phyloP scores from a whole-genome alignment of 2,888 invertebrate species.

The Poecilus cupreus region DNA sequence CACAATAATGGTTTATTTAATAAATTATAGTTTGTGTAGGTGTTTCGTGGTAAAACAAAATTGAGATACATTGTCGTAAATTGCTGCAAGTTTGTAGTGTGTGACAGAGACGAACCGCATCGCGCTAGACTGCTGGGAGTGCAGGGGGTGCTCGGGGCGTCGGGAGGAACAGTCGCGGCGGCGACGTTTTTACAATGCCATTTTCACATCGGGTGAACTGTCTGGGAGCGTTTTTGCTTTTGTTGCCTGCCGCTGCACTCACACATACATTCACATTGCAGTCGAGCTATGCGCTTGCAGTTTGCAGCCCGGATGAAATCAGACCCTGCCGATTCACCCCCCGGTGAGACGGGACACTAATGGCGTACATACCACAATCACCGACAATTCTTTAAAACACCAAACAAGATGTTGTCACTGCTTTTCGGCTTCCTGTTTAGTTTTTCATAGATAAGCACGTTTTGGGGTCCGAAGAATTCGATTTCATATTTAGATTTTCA shows the following conservation, averaged over 20 bases:
- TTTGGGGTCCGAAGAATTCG: no score
- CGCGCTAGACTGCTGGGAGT: not conserved
- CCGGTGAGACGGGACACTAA: no score
- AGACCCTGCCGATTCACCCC: slow-evolving; percentile 3
- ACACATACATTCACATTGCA: slow-evolving; percentile 6
- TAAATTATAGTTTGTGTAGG: not conserved
- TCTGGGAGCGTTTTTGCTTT: slow-evolving; percentile 46
- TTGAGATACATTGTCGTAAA: slow-evolving; percentile 35
- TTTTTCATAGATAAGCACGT: no score
- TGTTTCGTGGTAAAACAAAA: slow-evolving; percentile 11
- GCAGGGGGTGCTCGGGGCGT: not conserved
- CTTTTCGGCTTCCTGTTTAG: no score
- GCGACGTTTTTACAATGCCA: slow-evolving; percentile 54
- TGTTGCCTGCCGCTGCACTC: slow-evolving; percentile 36
- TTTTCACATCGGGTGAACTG: slow-evolving; percentile 51
- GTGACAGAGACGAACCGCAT: slow-evolving; percentile 29
- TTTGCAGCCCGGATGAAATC: slow-evolving; percentile 20
- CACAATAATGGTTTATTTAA: slow-evolving; percentile 19
- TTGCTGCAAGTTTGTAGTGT: slow-evolving; percentile 19
- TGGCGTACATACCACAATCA: no score
- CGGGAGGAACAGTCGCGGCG: slow-evolving; percentile 14
- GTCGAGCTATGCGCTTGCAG: slow-evolving; percentile 5
- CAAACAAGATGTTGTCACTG: no score
- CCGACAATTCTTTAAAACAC: no score
- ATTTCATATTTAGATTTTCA: no score